phyloP scores from a whole-genome alignment of 2,888 invertebrate species.

The Tillus elongatus region DNA sequence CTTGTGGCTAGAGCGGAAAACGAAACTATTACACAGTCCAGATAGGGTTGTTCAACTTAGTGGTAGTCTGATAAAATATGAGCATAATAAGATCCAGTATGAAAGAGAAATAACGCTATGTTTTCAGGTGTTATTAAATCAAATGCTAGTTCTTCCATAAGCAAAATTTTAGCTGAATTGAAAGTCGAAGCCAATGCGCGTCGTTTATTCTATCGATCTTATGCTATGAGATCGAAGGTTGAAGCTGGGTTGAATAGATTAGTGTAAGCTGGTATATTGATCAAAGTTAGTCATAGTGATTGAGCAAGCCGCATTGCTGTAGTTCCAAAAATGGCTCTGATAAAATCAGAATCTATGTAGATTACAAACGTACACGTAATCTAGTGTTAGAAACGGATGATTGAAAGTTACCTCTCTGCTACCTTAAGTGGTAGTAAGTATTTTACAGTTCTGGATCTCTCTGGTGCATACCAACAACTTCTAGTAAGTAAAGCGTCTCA shows the following conservation, averaged over 20 bases:
- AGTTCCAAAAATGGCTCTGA: constrained; percentile 23
- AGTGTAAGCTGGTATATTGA: constrained; percentile 17
- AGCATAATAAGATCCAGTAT: no score
- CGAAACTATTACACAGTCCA: neutral
- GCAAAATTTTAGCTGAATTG: constrained; percentile 12
- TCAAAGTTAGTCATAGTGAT: constrained; percentile 19
- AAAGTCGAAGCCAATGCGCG: constrained; percentile 15
- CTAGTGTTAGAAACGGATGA: constrained; percentile 23
- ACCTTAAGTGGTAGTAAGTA: constrained; percentile 21
- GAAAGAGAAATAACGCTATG: no score
- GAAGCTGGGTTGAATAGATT: constrained; percentile 20
- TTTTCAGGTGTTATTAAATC: constrained; percentile 7
- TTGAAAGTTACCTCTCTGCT: constrained; percentile 27
- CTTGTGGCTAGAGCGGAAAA: constrained; percentile 13
- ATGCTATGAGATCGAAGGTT: constrained; percentile 19
- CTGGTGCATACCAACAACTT: constrained; percentile 27
- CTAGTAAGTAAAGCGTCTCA: constrained; percentile 20
- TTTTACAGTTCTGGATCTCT: constrained; percentile 26
- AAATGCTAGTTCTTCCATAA: constrained; percentile 8
- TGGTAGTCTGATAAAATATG: no score
- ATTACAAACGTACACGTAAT: constrained; percentile 29
- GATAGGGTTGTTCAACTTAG: no score
- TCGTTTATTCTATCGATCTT: no score
- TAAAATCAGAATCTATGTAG: constrained; percentile 26
- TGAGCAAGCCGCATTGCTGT: constrained; percentile 29